phyloP scores from a whole-genome alignment of 2,113 vertebrate genomes.

The Pampusana beccarii region DNA sequence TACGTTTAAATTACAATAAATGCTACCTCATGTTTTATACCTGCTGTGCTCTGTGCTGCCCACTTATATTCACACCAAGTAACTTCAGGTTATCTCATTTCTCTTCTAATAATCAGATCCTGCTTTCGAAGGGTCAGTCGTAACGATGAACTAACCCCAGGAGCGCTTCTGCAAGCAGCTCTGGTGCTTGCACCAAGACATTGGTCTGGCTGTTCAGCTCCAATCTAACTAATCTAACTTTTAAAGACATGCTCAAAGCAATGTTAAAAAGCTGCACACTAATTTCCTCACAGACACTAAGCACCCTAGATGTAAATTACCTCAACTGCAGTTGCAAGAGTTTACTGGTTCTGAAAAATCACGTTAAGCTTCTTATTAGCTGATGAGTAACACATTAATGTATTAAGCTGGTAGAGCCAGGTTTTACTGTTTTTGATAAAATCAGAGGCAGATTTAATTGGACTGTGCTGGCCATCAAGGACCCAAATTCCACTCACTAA shows the following conservation, averaged over 20 bases:
- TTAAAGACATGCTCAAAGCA: background rate
- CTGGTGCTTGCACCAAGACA: background rate
- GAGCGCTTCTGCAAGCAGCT: accelerated
- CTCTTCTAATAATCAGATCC: background rate
- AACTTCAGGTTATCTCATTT: background rate
- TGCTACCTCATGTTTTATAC: background rate
- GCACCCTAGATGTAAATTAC: background rate
- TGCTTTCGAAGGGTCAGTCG: background rate
- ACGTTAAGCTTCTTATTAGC: background rate
- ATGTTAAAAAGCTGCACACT: background rate
- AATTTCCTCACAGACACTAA: background rate
- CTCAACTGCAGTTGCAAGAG: background rate
- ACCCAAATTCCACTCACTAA: background rate
- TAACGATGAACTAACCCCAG: background rate
- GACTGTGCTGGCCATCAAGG: background rate
- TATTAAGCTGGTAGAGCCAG: background rate
- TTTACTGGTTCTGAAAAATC: background rate
- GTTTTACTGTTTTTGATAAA: background rate
- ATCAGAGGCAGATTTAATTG: background rate
- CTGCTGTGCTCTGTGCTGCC: background rate
- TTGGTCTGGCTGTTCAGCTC: background rate
- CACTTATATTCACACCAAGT: background rate
- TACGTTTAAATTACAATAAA: background rate
- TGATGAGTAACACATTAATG: background rate
- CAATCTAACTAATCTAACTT: background rate